Conservation (phyloP, 2,888 invertebrate species). For the Drosophila tanythrix region DNA sequence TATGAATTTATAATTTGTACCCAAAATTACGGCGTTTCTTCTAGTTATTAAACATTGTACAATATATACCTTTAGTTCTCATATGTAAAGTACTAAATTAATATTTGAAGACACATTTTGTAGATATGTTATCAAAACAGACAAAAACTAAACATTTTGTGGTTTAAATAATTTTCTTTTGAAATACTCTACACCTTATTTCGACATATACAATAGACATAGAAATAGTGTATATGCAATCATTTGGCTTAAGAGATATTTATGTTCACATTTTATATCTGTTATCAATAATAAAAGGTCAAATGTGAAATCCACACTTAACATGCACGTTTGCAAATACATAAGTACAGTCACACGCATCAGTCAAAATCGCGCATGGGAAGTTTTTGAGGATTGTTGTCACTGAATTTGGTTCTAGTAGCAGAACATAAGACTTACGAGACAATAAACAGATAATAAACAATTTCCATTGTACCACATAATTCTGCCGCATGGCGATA, state of each 20-base stretch:
- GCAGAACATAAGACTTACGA: background rate
- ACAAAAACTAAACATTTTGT: background rate
- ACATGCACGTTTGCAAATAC: background rate
- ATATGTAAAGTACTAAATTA: background rate
- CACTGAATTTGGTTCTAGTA: background rate
- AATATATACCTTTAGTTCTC: background rate
- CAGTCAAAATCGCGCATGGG: background rate
- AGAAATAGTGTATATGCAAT: background rate
- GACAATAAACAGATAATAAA: background rate
- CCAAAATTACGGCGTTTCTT: background rate
- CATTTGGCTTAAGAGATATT: background rate
- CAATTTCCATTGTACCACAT: constrained; percentile 3
- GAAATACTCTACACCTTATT: background rate
- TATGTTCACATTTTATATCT: background rate
- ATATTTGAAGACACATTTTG: background rate
- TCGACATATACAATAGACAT: background rate
- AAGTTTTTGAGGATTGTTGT: background rate
- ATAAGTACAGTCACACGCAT: background rate
- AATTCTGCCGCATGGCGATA: background rate
- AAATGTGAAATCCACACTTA: background rate
- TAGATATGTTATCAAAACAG: background rate
- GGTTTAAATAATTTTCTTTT: background rate
- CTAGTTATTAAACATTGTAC: no score
- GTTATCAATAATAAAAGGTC: background rate
- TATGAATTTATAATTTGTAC: background rate